A percentile compares a stretch with the other conserved stretches of the same genome.
Evolutionary conservation across 2,888 invertebrate species (phyloP).

Genomic region (Cryptus viduatorius): DNA sequence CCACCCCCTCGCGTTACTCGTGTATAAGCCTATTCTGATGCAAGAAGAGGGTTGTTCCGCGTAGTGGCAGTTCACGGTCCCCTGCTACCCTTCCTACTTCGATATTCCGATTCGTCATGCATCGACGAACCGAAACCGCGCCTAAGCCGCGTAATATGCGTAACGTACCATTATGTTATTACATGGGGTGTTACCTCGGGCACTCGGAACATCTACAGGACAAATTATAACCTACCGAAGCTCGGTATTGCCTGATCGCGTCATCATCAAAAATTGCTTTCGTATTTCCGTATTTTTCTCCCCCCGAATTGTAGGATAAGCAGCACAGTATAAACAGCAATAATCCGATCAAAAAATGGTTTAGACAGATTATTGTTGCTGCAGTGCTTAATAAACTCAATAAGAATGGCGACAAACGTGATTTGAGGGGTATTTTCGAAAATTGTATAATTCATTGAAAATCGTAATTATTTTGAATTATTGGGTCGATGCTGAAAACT

Average conservation of each 20-base stretch:
- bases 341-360: no score
- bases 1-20: slow-evolving; percentile 10
- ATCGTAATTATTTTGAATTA: no score
- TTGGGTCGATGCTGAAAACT: no score
- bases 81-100: slow-evolving; percentile 22
- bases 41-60: slow-evolving; percentile 57
- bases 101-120: slow-evolving; percentile 77
- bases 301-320: not conserved
- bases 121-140: slow-evolving; percentile 80
- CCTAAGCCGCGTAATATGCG: slow-evolving; percentile 78
- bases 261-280: not conserved
- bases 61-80: not conserved
- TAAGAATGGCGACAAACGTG: no score
- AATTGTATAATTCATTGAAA: no score
- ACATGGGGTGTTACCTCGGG: slow-evolving; percentile 75
- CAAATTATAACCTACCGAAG: not conserved
- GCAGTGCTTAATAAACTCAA: no score
- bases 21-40: slow-evolving; percentile 40
- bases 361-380: no score
- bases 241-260: not conserved
- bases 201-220: slow-evolving; percentile 5
- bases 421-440: no score
- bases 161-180: slow-evolving; percentile 80
- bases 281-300: not conserved
- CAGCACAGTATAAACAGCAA: no score